phyloP scores from a whole-genome alignment of 2,113 vertebrate species.

The Sakesphorus luctuosus region DNA sequence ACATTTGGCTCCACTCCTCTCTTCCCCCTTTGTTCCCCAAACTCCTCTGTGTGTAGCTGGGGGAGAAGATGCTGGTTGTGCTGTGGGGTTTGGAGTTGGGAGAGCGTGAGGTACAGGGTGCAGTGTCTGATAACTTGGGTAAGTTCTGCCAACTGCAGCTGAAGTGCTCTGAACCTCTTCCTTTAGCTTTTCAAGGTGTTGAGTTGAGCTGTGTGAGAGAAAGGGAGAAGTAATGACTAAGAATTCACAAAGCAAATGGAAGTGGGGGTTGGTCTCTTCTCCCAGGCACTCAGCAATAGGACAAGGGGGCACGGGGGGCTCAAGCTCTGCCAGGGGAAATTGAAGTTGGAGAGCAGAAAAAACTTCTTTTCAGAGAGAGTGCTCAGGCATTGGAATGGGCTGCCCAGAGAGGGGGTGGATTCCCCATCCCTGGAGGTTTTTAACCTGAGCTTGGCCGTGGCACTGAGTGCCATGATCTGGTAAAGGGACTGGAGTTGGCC shows the following conservation, averaged over 20 bases:
- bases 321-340: too few relatives aligned
- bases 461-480: too few relatives aligned
- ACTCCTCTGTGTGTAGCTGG: not conserved
- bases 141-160: not conserved
- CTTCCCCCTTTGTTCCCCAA: not conserved
- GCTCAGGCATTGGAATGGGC: too few relatives aligned
- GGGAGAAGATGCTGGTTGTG: not conserved
- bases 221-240: constrained; percentile 25
- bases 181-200: not conserved
- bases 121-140: not conserved
- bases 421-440: too few relatives aligned
- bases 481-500: too few relatives aligned
- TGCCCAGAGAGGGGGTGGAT: too few relatives aligned
- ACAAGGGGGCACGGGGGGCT: too few relatives aligned
- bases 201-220: not conserved
- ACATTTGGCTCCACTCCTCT: not conserved
- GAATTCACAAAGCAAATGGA: not conserved
- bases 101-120: not conserved
- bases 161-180: not conserved
- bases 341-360: too few relatives aligned
- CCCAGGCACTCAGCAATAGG: too few relatives aligned
- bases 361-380: too few relatives aligned
- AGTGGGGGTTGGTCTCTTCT: too few relatives aligned
- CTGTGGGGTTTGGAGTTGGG: not conserved
- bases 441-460: too few relatives aligned